Base-by-base conservation (phyloP, 1,140 invertebrate species). In the Chrysopa pallens region DNA sequence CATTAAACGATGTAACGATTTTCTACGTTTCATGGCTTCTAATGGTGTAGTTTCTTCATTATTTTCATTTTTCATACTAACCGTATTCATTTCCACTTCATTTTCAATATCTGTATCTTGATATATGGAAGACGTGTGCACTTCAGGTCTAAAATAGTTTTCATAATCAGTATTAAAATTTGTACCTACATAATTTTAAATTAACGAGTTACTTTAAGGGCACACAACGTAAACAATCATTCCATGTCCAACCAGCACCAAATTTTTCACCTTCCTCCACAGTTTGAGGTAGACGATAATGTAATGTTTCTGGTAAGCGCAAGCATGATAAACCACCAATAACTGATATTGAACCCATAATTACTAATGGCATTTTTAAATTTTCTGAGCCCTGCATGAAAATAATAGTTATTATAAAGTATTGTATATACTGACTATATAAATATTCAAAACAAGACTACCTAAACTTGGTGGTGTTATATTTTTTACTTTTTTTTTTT, bases 241-340 rank as follows among this genome's bases (percentile, higher is more conserved):
- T 65, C 33, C 74, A 69, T 1, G 72, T 73, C 75, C 81, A 87
- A 52, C 87, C 67, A 58, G 85, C 86, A n/a, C 84, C 84, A 57
- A 88, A 88, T 50, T 80, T 70, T 56, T 90, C 86, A 5, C 84
- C 85, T 58, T 90, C 85, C 60, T 86, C 81, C 1, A 86, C 68
- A 0, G 84, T 88, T 60, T 87, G 82, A 0, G 84, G 84, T 42
- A 88, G 56, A 12, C 74, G 69, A 52, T 80, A 70, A 60, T 87
- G 78, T 8, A 87, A 57, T 0, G 84, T 89, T 65, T 89, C 84
- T 2, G 84, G 83, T 47, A 89, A 58, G 29, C 83, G 67, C 17
- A 89, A 60, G 1, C 78, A 77, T n/a, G 76, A 78, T 42, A 89
- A 48, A 36, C 83, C 81, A 12, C 83, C 85, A 40, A 87, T 63